Evolutionary conservation across 2,113 vertebrate genomes (phyloP).

Genomic region (Nyctereutes procyonoides): DNA sequence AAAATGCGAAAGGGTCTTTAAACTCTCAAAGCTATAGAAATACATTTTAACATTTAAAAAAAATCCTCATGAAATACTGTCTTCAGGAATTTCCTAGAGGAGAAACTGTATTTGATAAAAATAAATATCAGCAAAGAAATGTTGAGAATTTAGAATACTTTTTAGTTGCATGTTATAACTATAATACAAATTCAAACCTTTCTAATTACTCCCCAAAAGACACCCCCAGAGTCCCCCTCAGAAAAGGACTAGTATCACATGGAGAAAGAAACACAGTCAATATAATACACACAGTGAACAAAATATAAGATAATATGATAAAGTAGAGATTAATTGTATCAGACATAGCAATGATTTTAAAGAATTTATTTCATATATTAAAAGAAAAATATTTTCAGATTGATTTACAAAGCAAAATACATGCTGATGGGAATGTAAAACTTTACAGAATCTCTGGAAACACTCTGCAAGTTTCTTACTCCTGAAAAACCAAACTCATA

Average conservation of each 20-base stretch:
- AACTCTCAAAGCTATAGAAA: not conserved
- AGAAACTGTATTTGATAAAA: not conserved
- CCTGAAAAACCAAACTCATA: not conserved
- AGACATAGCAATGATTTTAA: not conserved
- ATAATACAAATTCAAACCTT: not conserved
- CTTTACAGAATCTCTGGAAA: not conserved
- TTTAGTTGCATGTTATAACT: not conserved
- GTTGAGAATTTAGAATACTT: not conserved
- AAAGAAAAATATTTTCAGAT: not conserved
- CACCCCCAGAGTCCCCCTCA: too few relatives aligned
- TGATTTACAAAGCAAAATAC: not conserved
- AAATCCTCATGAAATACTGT: not conserved
- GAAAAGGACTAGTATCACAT: not conserved
- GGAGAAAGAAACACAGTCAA: not conserved
- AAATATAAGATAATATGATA: not conserved
- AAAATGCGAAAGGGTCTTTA: not conserved
- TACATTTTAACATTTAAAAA: not conserved
- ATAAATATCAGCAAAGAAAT: not conserved
- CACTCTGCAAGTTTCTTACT: not conserved
- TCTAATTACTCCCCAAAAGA: not conserved
- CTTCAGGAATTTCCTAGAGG: not conserved
- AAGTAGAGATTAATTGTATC: not conserved
- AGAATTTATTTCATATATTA: not conserved
- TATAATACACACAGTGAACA: not conserved
- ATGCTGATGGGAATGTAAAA: not conserved